Base-by-base conservation (phyloP, 1,140 invertebrate genomes). In the Magallana gigas region DNA sequence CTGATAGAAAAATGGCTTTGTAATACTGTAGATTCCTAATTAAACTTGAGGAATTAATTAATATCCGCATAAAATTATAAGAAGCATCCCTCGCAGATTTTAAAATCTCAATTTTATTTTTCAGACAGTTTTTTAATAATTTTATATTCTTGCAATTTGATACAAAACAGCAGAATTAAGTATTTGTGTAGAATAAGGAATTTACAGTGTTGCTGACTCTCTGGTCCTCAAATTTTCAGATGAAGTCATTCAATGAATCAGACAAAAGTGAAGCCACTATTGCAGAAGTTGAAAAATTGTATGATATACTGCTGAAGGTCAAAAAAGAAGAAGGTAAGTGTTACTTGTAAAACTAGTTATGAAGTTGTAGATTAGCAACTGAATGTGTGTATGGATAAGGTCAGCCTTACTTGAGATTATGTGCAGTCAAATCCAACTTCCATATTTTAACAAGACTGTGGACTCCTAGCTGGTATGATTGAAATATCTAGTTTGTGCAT, bases 231-330 rank as follows among this genome's bases (percentile, higher is more conserved):
- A 88, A 82, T 90, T 6, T 82, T 23, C 23, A 92, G 91, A 85
- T 92, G 83, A 86, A 88, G 57, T 87, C 84, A 64, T 91, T 92
- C 60, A 89, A 90, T 9, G 90, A 89, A 7, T 81, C 14, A n/a
- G 91, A 91, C 64, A 90, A 91, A 57, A 90, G 87, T 58, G 92
- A 93, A 71, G 91, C 90, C 11, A 93, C 92, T 11, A 93, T 92
- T 71, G 91, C 90, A 48, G 91, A 93, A 59, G 92, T 93, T 14
- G 92, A 93, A 60, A 85, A 88, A 60, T 85, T 93, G 0, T 84
- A 89, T 29, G 86, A 82, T 48, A 29, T 83, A 57, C 57, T 83
- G 16, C 48, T 11, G 8, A 18, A 76, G 18, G 23, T 76, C 8
- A 29, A 76, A 2, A 76, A 36, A 36, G 68, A 76, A 12, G 29